phyloP scores from a whole-genome alignment of 1,140 invertebrate species.

The Eueides isabella region DNA sequence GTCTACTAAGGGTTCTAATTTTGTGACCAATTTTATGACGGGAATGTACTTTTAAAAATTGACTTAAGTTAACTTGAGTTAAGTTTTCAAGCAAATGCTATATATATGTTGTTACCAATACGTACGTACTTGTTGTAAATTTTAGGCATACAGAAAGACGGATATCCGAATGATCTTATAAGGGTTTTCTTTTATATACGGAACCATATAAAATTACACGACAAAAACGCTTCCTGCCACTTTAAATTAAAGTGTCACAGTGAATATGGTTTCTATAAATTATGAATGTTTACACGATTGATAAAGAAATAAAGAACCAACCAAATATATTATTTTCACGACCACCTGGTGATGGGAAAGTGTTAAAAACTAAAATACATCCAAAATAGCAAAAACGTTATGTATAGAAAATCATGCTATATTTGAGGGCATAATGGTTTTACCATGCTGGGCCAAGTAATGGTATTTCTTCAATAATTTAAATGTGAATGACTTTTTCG shows the following conservation, averaged over 20 bases:
- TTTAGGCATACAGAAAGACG: too few species aligned
- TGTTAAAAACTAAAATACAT: not conserved
- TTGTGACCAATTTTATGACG: too few species aligned
- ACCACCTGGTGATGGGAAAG: conserved; percentile 32
- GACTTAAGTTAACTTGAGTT: too few species aligned
- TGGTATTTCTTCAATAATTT: conserved; percentile 14
- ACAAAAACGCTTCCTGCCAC: not conserved
- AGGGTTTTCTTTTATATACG: too few species aligned
- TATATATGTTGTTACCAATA: too few species aligned
- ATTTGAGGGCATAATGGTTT: not conserved
- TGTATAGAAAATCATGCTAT: not conserved
- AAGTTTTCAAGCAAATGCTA: too few species aligned
- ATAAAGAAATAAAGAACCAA: not conserved
- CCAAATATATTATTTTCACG: not conserved
- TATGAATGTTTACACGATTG: not conserved
- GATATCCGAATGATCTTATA: too few species aligned
- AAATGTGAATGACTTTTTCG: not conserved
- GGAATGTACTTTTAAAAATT: too few species aligned
- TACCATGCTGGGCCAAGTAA: conserved; percentile 17
- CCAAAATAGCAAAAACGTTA: not conserved
- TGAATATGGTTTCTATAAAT: not conserved
- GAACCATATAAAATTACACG: not conserved
- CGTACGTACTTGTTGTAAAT: too few species aligned
- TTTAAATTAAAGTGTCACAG: not conserved
- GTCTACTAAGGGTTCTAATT: too few species aligned